These are phyloP conservation scores for Periophthalmodon schlosseri DNA, from an alignment of 2,113 vertebrate species.

Conservation along the genomic window DNA sequence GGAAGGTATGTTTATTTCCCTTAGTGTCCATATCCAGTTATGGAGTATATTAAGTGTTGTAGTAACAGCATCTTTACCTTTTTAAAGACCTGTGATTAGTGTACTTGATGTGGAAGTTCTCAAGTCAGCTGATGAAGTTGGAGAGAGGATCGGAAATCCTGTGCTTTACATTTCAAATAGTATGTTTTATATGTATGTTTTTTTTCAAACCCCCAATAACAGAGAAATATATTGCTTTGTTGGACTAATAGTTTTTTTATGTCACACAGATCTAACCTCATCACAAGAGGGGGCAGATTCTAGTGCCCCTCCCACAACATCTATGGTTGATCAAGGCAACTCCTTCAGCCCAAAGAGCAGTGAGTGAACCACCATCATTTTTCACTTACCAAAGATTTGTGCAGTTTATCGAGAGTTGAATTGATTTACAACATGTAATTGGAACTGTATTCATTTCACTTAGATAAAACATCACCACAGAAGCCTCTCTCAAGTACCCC, in stretches of 20 bases:
- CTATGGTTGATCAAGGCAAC: slow-evolving; percentile 29
- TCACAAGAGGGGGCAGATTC: slow-evolving; percentile 19
- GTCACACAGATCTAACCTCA: slow-evolving; percentile 28
- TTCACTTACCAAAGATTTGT: background rate
- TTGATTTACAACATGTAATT: background rate
- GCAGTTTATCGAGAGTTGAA: background rate
- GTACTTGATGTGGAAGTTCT: slow-evolving; percentile 84
- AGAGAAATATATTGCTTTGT: background rate
- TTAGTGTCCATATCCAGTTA: background rate
- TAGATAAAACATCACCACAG: slow-evolving; percentile 5
- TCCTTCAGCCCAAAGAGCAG: slow-evolving; percentile 31
- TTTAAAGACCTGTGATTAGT: slow-evolving; percentile 79
- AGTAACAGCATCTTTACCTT: background rate
- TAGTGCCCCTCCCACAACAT: background rate
- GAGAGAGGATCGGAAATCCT: slow-evolving; percentile 85
- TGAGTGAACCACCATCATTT: slow-evolving; percentile 38
- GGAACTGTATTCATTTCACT: background rate
- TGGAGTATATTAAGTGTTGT: background rate
- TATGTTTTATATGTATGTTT: slow-evolving; percentile 45
- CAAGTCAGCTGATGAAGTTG: slow-evolving; percentile 77
- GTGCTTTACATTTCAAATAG: slow-evolving; percentile 75
- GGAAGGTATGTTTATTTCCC: slow-evolving; percentile 78
- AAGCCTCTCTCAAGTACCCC: slow-evolving; percentile 3
- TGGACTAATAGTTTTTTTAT: slow-evolving; percentile 16
- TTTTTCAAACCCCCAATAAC: slow-evolving; percentile 7